These are phyloP conservation scores for Atta cephalotes DNA, from an alignment of 1,140 invertebrate genomes.

Conservation along the genomic window DNA sequence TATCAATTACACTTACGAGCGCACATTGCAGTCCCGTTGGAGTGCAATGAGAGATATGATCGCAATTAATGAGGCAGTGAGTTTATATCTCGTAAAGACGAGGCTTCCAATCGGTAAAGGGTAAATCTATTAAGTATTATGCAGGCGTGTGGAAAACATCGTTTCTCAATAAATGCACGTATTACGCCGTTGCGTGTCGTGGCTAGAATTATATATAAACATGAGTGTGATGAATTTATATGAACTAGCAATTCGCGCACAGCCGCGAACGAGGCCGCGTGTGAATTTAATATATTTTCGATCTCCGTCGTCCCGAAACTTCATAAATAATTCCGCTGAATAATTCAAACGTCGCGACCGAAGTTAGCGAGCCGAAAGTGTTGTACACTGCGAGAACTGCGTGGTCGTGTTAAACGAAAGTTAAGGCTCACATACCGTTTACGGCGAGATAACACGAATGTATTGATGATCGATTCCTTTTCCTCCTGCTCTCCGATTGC, in stretches of 20 bases:
- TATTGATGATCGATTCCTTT: slow-evolving; percentile 45
- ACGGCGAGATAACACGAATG: slow-evolving; percentile 18
- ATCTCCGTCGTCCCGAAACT: slow-evolving; percentile 12
- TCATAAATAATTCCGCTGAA: slow-evolving; percentile 69
- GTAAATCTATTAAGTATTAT: slow-evolving; percentile 40
- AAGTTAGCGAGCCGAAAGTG: slow-evolving; percentile 41
- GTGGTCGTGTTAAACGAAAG: slow-evolving; percentile 64
- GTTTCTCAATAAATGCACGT: slow-evolving; percentile 9
- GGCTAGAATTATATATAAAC: neutral
- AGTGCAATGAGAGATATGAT: slow-evolving; percentile 42
- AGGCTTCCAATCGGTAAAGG: slow-evolving; percentile 28
- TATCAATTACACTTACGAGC: slow-evolving; percentile 60
- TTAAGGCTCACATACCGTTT: slow-evolving; percentile 50
- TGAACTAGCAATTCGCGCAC: neutral
- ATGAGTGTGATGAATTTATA: slow-evolving; percentile 48
- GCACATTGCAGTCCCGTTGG: neutral
- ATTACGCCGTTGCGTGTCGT: neutral
- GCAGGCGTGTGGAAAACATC: slow-evolving; percentile 22
- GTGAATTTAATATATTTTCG: slow-evolving; percentile 60
- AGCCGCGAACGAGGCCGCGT: neutral
- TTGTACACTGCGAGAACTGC: slow-evolving; percentile 20
- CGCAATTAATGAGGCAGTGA: slow-evolving; percentile 45
- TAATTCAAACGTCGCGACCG: slow-evolving; percentile 54
- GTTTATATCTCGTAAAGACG: slow-evolving; percentile 53
- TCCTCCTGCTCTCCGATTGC: neutral